Evolutionary conservation across 2,113 vertebrate species (phyloP).

Genomic region (Neolamprologus tretocephalus): DNA sequence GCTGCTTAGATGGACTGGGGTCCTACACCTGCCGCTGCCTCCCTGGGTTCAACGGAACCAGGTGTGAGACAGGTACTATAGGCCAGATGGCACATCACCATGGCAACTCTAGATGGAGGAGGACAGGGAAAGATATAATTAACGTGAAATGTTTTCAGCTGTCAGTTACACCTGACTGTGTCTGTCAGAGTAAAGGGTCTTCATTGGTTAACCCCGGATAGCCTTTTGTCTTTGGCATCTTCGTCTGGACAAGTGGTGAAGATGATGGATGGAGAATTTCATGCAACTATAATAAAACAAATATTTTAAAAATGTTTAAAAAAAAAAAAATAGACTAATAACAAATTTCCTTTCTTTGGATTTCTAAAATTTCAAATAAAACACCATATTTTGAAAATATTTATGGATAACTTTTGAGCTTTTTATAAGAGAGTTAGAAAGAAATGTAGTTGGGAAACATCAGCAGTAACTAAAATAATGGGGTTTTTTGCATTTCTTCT

Average conservation of each 20-base stretch:
- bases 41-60: conserved; percentile 96
- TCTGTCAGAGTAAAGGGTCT: neutral
- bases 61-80: conserved; percentile 98
- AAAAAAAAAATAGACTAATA: neutral
- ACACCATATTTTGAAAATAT: neutral
- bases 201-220: neutral
- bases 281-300: neutral
- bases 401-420: neutral
- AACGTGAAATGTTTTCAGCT: neutral
- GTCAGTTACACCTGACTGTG: neutral
- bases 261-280: neutral
- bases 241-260: neutral
- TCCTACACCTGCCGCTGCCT: conserved; percentile 87
- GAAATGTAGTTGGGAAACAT: neutral
- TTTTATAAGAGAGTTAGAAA: neutral
- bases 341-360: neutral
- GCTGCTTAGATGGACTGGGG: conserved; percentile 84
- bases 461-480: neutral
- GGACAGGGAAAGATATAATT: neutral
- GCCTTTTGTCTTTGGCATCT: neutral
- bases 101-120: neutral
- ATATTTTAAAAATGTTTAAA: accelerated
- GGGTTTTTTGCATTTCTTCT: accelerated
- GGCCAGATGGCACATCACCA: conserved; percentile 50
- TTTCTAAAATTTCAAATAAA: neutral